Base-by-base conservation (phyloP, 37 sponge, comb jelly and placozoan genomes). In the Ianthella basta region DNA sequence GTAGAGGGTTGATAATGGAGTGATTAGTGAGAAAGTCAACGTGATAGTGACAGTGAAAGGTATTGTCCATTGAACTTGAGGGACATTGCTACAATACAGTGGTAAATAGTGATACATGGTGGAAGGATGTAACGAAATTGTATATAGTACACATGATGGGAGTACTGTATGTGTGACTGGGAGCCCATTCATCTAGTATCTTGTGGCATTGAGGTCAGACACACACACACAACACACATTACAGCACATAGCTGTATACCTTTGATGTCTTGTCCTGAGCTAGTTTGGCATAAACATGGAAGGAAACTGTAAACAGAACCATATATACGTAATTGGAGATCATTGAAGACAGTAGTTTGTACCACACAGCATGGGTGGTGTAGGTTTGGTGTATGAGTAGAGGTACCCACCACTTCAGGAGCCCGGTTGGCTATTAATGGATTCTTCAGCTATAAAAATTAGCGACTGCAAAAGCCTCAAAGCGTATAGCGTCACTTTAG, bases 391-490 rank as follows among this genome's bases (percentile, higher is more conserved):
- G 63, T 59, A 1, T 14, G 29, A 56, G 63, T 59, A 36, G n/a
- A n/a, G 54, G 12, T 27, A 1, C 72, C 15, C 25, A 91, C 55
- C 60, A 83, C 87, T 65, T 91, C 87, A 53, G 89, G 56, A 27
- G 81, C 85, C 57, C 85, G 87, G 36, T 91, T 87, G 32, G 86
- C 65, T 59, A 91, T 54, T 15, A 27, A 57, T 72, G 85, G 73
- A 74, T 38, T 91, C n/a, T 65, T 81, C 15, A 87, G 87, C 55
- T 94, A 92, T 18, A 94, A 74, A n/a, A 0, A 91, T 56, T 25
- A 94, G 34, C 0, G 95, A 94, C 72, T 94, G 95, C 37, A 94
- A 40, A 36, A 94, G 60, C 50, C 92, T 93, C 60, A 15, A n/a
- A 38, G 20, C 12, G 10, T 55, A 34, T 1, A 24, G n/a, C 39